These are phyloP conservation scores for Gastracanthus pulcherrimus DNA, from an alignment of 2,888 invertebrate species.

Conservation along the genomic window DNA sequence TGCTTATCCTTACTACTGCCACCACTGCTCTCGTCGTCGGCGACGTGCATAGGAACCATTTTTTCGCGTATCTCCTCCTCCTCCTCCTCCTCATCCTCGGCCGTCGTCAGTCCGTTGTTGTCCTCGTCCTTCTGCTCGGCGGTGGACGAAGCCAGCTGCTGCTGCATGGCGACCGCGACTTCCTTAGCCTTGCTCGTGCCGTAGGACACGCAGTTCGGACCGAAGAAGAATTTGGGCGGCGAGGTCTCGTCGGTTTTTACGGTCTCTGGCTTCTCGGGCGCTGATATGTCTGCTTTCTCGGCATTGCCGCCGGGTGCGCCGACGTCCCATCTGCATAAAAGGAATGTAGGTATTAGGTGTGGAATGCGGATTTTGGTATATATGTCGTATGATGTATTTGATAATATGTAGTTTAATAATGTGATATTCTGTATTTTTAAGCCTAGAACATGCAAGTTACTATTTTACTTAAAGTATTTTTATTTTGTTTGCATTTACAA, in stretches of 20 bases:
- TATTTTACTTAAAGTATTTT: too few relatives aligned
- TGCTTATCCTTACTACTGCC: too few relatives aligned
- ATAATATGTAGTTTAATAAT: too few relatives aligned
- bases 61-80: slow-evolving; percentile 38
- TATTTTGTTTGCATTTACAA: too few relatives aligned
- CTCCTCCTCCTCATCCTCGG: slow-evolving; percentile 3
- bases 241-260: slow-evolving; percentile 46
- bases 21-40: not conserved
- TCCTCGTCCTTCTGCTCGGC: slow-evolving; percentile 52
- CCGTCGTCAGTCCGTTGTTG: slow-evolving; percentile 47
- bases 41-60: slow-evolving; percentile 45
- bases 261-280: not conserved
- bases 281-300: slow-evolving; percentile 72
- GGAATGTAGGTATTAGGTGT: too few relatives aligned
- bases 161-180: slow-evolving; percentile 26
- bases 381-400: too few relatives aligned
- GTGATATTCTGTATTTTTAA: too few relatives aligned
- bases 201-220: slow-evolving; percentile 75
- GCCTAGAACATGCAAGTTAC: too few relatives aligned
- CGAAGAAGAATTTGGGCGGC: slow-evolving; percentile 75
- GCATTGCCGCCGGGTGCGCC: slow-evolving; percentile 73
- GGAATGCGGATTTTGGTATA: too few relatives aligned
- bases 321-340: too few relatives aligned
- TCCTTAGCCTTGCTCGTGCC: slow-evolving; percentile 50
- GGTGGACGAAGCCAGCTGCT: not conserved